phyloP scores from a whole-genome alignment of 2,113 vertebrate genomes.

The Lepus americanus region DNA sequence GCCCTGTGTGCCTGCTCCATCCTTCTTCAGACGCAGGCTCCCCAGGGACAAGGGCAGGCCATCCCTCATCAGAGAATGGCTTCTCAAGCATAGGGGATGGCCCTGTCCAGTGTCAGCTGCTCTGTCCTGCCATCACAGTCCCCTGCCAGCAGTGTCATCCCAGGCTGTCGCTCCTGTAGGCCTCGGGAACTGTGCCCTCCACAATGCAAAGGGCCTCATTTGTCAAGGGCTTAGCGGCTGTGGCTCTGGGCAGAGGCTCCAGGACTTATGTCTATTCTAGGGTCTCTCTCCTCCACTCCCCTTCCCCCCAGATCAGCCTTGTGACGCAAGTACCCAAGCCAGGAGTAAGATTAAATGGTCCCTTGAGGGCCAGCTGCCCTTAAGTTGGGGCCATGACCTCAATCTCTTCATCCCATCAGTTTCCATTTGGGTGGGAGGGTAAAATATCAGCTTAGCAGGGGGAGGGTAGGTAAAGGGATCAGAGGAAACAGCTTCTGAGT shows the following conservation, averaged over 20 bases:
- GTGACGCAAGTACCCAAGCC: constrained; percentile 36
- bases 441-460: constrained; percentile 8
- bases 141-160: not conserved
- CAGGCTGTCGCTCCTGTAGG: not conserved
- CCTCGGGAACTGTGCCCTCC: not conserved
- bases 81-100: not conserved
- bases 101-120: not conserved
- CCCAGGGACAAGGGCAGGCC: not conserved
- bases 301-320: constrained; percentile 67
- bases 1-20: not conserved
- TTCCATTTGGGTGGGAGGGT: constrained; percentile 18
- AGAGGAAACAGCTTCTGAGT: not conserved
- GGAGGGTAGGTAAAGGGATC: not conserved
- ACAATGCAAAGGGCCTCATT: fast-evolving
- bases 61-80: not conserved
- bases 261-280: constrained; percentile 84
- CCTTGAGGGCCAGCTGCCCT: constrained; percentile 49
- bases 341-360: constrained; percentile 81
- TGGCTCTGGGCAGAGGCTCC: not conserved
- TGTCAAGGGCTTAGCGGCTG: not conserved
- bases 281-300: constrained; percentile 79
- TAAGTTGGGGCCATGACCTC: constrained; percentile 3
- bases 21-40: not conserved
- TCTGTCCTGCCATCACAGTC: not conserved
- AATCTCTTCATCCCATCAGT: constrained; percentile 72